Evolutionary conservation across 2,113 vertebrate genomes (phyloP), one percentile per base, ranked within the genome.

Genomic region (Polypterus bichir): DNA sequence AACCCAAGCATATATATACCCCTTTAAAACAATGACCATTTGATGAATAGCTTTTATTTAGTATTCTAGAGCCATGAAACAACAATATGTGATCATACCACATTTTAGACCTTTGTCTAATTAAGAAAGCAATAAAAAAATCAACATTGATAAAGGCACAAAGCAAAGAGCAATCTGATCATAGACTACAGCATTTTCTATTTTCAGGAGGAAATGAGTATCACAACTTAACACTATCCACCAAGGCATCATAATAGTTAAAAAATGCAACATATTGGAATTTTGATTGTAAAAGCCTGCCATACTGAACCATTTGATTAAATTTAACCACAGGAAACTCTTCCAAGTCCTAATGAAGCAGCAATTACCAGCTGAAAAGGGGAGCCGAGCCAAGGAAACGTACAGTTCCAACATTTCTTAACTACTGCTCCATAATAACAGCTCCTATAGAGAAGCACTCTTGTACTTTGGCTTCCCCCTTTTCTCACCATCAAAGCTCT

Each of bases 321-420:
- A 88, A 88, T 88, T 85, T 86, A 90, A 86, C 83, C 76, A 82
- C 77, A 78, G 83, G 79, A 88, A 85, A 80, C 75, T 79, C 76
- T 86, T 87, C 83, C 83, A 87, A 86, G 75, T 80, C 73, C 78
- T 88, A 88, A 88, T 84, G 86, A 89, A 89, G 83, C 82, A 85
- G 81, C 86, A 86, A 85, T 89, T 87, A 86, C 77, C 66, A 85
- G 83, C 72, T 83, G 78, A 83, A 84, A 78, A 83, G 75, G 82
- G 81, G 79, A 80, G 72, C 44, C 68, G 73, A 74, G 85, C 85
- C 84, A 86, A 27, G 83, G 73, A 79, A 74, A 66, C 74, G 69
- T 76, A 67, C 73, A 72, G 76, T 78, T 80, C 80, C 76, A 88
- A 71, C 69, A 74, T 77, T 76, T 78, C 81, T 79, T 74, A 74